Conservation (phyloP, 2,113 vertebrate genomes). For the Coturnix japonica region DNA sequence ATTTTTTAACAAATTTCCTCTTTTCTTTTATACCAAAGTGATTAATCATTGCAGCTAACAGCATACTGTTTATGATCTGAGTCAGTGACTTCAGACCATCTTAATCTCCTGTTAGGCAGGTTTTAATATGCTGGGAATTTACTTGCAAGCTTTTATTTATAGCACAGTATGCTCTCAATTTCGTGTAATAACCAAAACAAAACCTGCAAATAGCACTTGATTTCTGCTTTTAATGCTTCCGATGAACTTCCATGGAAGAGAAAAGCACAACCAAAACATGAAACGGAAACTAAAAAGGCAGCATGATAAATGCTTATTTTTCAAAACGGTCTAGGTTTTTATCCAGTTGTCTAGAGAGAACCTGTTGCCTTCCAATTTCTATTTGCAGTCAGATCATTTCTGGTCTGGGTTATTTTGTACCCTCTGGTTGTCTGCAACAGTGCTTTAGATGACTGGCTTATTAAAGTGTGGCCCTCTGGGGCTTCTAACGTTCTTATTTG, state of each 20-base stretch:
- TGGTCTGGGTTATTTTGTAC: background rate
- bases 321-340: background rate
- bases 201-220: conserved; percentile 15
- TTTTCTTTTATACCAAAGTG: conserved; percentile 70
- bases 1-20: conserved; percentile 77
- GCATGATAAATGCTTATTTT: conserved; percentile 26
- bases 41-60: conserved; percentile 75
- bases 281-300: conserved; percentile 44
- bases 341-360: conserved; percentile 14
- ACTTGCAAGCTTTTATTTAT: conserved; percentile 64
- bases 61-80: conserved; percentile 66
- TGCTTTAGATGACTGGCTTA: conserved; percentile 19
- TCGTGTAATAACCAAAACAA: conserved; percentile 44
- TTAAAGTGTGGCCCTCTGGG: conserved; percentile 35
- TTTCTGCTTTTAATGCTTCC: conserved; percentile 42
- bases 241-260: background rate
- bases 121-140: conserved; percentile 63
- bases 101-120: conserved; percentile 51
- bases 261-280: conserved; percentile 22
- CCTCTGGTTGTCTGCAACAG: conserved; percentile 3
- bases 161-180: conserved; percentile 40
- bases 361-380: conserved; percentile 18
- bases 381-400: background rate
- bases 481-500: conserved; percentile 10
- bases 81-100: conserved; percentile 65